Evolutionary conservation across 2,797 vertebrate genomes (phyloP), one percentile per base, ranked within the genome.

Genomic region (Dipus sagitta): DNA sequence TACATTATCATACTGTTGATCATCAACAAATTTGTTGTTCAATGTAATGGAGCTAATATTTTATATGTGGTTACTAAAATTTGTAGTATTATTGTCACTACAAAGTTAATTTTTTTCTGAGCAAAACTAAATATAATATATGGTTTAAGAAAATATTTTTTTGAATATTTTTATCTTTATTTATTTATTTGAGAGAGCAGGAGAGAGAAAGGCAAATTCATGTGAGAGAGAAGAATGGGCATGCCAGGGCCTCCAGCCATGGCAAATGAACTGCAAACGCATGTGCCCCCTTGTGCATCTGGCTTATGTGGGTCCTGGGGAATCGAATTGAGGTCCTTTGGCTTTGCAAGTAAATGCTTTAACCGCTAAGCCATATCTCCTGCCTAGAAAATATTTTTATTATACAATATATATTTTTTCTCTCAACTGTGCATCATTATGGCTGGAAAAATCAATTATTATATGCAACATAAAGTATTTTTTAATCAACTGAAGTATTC

Each of bases 361-460:
- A 38, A 38, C 38, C 38, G 6, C 38, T 38, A 38, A 38, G 38
- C 38, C 38, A 38, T 38, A 3, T 38, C 38, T 38, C 38, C 38
- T 3, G 38, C 38, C 38, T 38, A 38, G 38, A 38, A 38, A 38
- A 38, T 38, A 38, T 38, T 38, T 38, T 38, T 3, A 38, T 38
- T 38, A 38, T 38, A 38, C 38, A 38, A 38, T 38, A 38, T 38
- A 11, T 20, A 30, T 60, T 60, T 79, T 3, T 24, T 60, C 11
- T 21, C 6, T 3, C 82, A 32, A 1, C 24, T 32, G 68, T 32
- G 18, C 3, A 60, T 42, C 90, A 7, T 0, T 2, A 42, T 0
- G 4, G 11, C 81, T 58, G 0, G 11, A 70, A 11, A 38, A 72
- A 54, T 88, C 15, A 60, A 1, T 18, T 65, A 38, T 20, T 42